Percentiles rank a stretch among this genome's conserved stretches.
These are phyloP conservation scores for Mythimna ferrago DNA, from an alignment of 2,888 invertebrate species.

Conservation along the genomic window DNA sequence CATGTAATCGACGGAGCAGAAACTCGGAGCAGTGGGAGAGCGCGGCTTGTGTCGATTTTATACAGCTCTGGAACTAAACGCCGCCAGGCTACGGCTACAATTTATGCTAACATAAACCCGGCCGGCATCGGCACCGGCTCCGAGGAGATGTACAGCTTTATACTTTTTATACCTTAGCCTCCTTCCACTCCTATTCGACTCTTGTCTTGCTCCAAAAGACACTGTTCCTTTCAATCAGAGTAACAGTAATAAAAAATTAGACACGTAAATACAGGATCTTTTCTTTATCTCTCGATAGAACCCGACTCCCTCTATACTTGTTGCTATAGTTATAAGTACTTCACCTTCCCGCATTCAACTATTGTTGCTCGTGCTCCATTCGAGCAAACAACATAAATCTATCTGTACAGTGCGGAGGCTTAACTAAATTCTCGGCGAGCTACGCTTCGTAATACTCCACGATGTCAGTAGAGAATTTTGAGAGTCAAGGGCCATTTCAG, in stretches of 20 bases:
- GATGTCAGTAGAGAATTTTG: slow-evolving; percentile 89
- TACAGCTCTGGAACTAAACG: slow-evolving; percentile 75
- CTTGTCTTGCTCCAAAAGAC: slow-evolving; percentile 66
- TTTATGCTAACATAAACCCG: slow-evolving; percentile 82
- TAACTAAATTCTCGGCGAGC: slow-evolving; percentile 78
- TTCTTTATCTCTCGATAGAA: slow-evolving; percentile 29
- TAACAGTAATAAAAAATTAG: slow-evolving; percentile 71
- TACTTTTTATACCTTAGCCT: slow-evolving; percentile 64
- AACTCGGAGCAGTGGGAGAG: slow-evolving; percentile 71
- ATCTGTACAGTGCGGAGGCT: slow-evolving; percentile 73
- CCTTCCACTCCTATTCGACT: slow-evolving; percentile 66
- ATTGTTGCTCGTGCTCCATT: slow-evolving; percentile 54
- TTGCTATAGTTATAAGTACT: slow-evolving; percentile 49
- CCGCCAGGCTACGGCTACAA: slow-evolving; percentile 73
- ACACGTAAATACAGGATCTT: slow-evolving; percentile 59
- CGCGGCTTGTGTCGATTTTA: slow-evolving; percentile 80
- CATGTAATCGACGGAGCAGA: slow-evolving; percentile 81
- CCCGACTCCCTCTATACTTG: slow-evolving; percentile 28
- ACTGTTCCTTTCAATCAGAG: slow-evolving; percentile 72
- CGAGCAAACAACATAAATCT: slow-evolving; percentile 74
- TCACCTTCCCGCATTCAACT: slow-evolving; percentile 39
- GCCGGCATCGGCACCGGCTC: slow-evolving; percentile 68
- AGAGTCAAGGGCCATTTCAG: slow-evolving; percentile 90
- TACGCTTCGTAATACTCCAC: slow-evolving; percentile 84
- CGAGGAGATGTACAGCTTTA: slow-evolving; percentile 72